These are phyloP conservation scores for Stenoptilia bipunctidactyla DNA, from an alignment of 2,888 invertebrate genomes.

Conservation along the genomic window DNA sequence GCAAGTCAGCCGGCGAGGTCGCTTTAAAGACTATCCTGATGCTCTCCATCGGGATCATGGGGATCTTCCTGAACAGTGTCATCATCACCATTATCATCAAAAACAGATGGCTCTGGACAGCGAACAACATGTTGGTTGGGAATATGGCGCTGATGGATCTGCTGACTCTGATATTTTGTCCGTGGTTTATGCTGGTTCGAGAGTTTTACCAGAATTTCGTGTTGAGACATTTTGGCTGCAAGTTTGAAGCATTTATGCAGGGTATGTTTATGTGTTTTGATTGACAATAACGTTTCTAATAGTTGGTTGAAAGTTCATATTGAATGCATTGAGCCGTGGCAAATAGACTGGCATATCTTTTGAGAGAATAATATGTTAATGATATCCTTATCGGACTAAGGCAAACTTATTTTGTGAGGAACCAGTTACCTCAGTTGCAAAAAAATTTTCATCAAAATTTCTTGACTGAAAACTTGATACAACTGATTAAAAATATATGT, in stretches of 20 bases:
- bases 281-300: no score
- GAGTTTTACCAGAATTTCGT: conserved; percentile 86
- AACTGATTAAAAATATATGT: no score
- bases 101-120: conserved; percentile 74
- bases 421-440: no score
- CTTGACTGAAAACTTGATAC: no score
- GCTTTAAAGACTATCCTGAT: conserved; percentile 72
- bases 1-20: conserved; percentile 72
- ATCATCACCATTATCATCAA: conserved; percentile 74
- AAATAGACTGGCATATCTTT: no score
- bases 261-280: conserved; percentile 64
- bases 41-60: conserved; percentile 73
- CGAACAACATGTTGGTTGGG: conserved; percentile 79
- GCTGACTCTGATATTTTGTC: conserved; percentile 75
- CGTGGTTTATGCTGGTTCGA: conserved; percentile 80
- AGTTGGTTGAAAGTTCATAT: no score
- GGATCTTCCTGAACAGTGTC: conserved; percentile 76
- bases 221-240: conserved; percentile 80
- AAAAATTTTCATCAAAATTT: no score
- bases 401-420: no score
- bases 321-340: no score
- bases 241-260: conserved; percentile 82
- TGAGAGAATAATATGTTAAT: no score
- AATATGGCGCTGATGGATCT: conserved; percentile 83
- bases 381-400: no score